A percentile compares a stretch with the other conserved stretches of the same genome.
Evolutionary conservation across 2,797 vertebrate genomes (phyloP).

Genomic region (Anolis apletophallus): DNA sequence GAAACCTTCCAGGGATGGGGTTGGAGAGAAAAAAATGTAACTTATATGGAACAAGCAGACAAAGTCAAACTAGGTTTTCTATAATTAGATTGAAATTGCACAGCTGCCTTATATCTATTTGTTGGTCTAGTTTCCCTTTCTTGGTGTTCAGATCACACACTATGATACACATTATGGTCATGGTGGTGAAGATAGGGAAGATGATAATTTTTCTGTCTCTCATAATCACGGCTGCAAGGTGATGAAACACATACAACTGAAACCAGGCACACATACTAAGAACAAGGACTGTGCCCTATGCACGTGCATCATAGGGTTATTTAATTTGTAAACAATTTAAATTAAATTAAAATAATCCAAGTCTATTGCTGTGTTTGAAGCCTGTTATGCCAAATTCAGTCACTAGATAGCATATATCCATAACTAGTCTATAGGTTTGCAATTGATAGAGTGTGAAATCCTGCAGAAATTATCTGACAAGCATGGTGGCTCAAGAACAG

Average conservation of each 20-base stretch:
- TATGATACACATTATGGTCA: not conserved
- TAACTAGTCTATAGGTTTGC: not conserved
- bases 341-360: not conserved
- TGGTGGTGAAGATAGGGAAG: not conserved
- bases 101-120: not conserved
- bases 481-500: not conserved
- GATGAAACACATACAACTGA: no score
- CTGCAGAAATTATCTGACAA: not conserved
- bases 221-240: not conserved
- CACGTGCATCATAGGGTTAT: not conserved
- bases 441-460: not conserved
- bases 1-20: not conserved
- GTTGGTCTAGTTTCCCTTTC: not conserved
- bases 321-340: not conserved
- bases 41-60: not conserved
- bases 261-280: no score
- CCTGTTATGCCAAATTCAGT: not conserved
- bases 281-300: no score
- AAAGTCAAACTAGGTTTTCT: not conserved
- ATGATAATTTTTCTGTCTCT: not conserved
- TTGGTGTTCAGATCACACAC: not conserved
- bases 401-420: not conserved
- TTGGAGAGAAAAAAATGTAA: not conserved
- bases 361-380: not conserved
- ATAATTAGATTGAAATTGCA: not conserved